Conservation (phyloP, 2,113 vertebrate species). For the Ranitomeya variabilis region DNA sequence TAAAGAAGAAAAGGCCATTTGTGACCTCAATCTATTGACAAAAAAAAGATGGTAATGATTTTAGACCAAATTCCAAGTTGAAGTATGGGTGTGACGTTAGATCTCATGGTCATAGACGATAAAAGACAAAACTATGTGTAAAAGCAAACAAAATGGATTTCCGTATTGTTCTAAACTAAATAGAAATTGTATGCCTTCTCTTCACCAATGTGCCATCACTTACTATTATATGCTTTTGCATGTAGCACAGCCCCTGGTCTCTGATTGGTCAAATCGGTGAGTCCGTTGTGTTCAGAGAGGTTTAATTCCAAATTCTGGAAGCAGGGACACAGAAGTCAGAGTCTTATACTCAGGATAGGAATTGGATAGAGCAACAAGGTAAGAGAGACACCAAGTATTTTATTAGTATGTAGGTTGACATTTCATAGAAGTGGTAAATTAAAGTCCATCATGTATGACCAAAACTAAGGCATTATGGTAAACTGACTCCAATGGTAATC, state of each 20-base stretch:
- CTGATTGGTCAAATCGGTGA: neutral
- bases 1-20: neutral
- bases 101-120: constrained; percentile 2
- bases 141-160: constrained; percentile 21
- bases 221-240: neutral
- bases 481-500: neutral
- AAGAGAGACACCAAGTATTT: neutral
- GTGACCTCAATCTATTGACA: constrained; percentile 28
- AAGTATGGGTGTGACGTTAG: neutral
- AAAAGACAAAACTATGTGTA: constrained; percentile 28
- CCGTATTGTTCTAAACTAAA: neutral
- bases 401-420: neutral
- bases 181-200: neutral
- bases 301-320: constrained; percentile 15
- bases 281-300: neutral
- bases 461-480: neutral
- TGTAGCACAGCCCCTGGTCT: neutral
- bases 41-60: neutral
- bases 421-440: neutral
- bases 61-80: neutral
- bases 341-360: neutral
- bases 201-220: neutral
- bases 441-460: too few species aligned
- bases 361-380: constrained; percentile 1
- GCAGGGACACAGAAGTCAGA: neutral